phyloP scores from a whole-genome alignment of 2,113 vertebrate species.

The Desmodus rotundus region DNA sequence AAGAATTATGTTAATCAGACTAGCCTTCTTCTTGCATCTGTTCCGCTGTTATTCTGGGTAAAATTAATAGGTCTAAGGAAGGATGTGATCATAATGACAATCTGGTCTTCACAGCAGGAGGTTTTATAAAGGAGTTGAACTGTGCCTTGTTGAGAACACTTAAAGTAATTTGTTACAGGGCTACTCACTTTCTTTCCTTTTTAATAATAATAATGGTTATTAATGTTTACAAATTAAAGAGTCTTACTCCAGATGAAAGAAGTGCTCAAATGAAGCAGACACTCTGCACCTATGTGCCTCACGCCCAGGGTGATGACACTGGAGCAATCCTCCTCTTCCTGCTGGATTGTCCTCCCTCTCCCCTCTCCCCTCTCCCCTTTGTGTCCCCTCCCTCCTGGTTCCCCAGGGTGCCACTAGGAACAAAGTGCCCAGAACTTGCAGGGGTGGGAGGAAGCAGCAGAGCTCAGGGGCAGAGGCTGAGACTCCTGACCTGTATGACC shows the following conservation, averaged over 20 bases:
- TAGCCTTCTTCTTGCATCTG: slow-evolving; percentile 82
- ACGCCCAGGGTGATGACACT: neutral
- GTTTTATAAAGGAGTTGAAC: slow-evolving; percentile 80
- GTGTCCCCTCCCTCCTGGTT: rapidly evolving
- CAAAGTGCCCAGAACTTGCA: neutral
- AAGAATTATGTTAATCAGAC: slow-evolving; percentile 80
- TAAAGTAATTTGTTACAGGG: slow-evolving; percentile 84
- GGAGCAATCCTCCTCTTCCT: neutral
- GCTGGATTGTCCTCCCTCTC: neutral
- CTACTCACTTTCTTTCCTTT: slow-evolving; percentile 80
- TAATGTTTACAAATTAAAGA: slow-evolving; percentile 83
- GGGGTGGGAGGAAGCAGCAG: neutral
- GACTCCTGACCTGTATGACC: neutral
- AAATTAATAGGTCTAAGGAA: slow-evolving; percentile 83
- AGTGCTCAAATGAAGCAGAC: neutral
- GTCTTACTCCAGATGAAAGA: slow-evolving; percentile 67
- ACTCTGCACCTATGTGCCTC: neutral
- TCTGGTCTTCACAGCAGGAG: slow-evolving; percentile 81
- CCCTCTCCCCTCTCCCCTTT: rapidly evolving
- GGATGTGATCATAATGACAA: slow-evolving; percentile 81
- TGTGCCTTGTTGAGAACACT: slow-evolving; percentile 82
- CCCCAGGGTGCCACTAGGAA: neutral
- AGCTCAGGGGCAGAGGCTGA: neutral
- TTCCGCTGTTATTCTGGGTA: slow-evolving; percentile 80
- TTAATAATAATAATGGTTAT: slow-evolving; percentile 83